Evolutionary conservation across 2,797 vertebrate genomes (phyloP), one percentile per base, ranked within the genome.

Genomic region (Sebastes elongatus): DNA sequence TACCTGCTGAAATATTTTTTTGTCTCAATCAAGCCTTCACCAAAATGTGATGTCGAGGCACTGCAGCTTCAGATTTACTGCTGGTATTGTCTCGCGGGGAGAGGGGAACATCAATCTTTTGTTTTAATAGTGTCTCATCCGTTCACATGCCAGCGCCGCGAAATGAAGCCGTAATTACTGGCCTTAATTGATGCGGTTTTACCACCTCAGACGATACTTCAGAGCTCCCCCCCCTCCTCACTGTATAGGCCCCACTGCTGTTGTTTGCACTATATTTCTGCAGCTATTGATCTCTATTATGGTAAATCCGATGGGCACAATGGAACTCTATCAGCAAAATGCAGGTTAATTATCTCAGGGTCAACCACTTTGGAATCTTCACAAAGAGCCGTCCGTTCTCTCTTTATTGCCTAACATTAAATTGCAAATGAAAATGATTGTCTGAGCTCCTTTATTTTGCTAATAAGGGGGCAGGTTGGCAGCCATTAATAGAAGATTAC

Each of bases 331-430:
- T 96, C 94, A 95, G 95, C 94, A 94, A 93, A 95, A 95, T 94
- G 89, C 93, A 94, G 94, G 95, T 96, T 96, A 96, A 96, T 95
- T 95, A 96, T 96, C 94, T 94, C 81, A 87, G 92, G 95, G 95
- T 96, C 95, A 95, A 89, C 82, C 88, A 76, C 88, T 91, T 84
- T 90, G 66, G 84, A 91, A 88, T 87, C 88, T 88, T 86, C 87
- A 94, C 95, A 95, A 95, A 94, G 91, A 89, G 86, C 73, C 55
- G 5, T 52, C 27, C 60, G 56, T 76, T 84, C 76, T 32, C 77
- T 89, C 90, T 94, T 94, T 94, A 95, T 87, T 76, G 84, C 88
- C 86, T 22, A 14, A 81, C 92, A 92, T 95, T 95, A 95, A 94
- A 93, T 91, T 82, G 87, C 86, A 92, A 91, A 93, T 87, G 82